Base-by-base conservation (phyloP, 2,888 invertebrate genomes). In the Agrotis puta region DNA sequence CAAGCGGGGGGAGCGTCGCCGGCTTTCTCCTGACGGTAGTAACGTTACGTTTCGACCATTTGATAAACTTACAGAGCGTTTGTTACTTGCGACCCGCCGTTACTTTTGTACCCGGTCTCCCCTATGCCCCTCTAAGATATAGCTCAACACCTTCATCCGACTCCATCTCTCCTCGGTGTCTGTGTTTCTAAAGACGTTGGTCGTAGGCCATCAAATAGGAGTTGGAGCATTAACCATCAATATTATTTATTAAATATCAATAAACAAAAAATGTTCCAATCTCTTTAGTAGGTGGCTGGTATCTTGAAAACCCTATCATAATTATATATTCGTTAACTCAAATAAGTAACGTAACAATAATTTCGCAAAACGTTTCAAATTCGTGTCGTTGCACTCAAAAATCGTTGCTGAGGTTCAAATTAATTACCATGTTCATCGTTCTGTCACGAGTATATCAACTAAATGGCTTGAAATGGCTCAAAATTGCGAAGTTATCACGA, bases 401-500 rank as follows among this genome's bases (percentile, higher is more conserved):
- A 76, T 76, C 47, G 68, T 68, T 56, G 68, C n/a, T 18, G 58
- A 33, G 50, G 68, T 78, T 73, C 79, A 85, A 80, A 86, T 79
- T 81, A 78, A 85, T 86, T 81, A 84, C 58, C 59, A 69, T 68
- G 79, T 70, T 75, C 85, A 85, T 66, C 82, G 79, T 66, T 59
- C 72, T 81, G 83, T 87, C 83, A 85, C 87, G 83, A 78, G 47
- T n/a, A 47, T 64, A 43, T 82, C 84, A 74, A 70, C 74, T 47
- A 78, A 77, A 85, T 77, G 72, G 56, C 43, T 73, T 64, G 47
- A 78, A 76, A 85, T 79, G 72, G 64, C 58, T 70, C 72, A 61
- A 81, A 85, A 86, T 85, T 85, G 79, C 77, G 68, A 63, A 77
- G 73, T 63, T 64, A 81, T 62, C 83, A 83, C 82, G 83, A 79